A percentile compares a stretch with the other conserved stretches of the same genome.
Conservation (phyloP, 23 tunicate species). For the Oikopleura dioica region DNA sequence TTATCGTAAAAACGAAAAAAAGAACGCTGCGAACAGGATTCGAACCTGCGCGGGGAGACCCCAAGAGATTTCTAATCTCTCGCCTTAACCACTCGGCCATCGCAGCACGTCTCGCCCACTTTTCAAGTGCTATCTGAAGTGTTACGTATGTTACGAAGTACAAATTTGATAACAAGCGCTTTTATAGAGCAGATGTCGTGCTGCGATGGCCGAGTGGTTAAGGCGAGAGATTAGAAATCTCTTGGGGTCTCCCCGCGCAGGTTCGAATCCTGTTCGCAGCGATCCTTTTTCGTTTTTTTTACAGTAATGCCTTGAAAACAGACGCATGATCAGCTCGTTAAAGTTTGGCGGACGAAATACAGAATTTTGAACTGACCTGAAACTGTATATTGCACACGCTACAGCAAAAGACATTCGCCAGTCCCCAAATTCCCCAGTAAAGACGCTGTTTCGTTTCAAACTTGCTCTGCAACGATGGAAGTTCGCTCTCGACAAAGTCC, state of each 20-base stretch:
- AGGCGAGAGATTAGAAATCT: conserved; percentile 97
- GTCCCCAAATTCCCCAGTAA: neutral
- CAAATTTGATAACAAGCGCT: too few relatives aligned
- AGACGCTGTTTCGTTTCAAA: neutral
- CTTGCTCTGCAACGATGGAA: neutral
- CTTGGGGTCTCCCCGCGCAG: conserved; percentile 98
- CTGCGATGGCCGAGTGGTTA: conserved; percentile 99
- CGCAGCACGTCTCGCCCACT: too few relatives aligned
- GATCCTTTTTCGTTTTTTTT: conserved; percentile 21
- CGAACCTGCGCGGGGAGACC: conserved; percentile 99
- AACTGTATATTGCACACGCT: neutral
- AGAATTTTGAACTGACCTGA: neutral
- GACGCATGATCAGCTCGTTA: too few relatives aligned
- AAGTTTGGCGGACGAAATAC: too few relatives aligned
- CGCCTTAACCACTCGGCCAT: conserved; percentile 99
- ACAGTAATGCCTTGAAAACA: too few relatives aligned
- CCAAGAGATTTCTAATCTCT: conserved; percentile 93
- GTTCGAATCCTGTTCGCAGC: conserved; percentile 98
- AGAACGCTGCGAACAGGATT: conserved; percentile 84
- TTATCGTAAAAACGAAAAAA: too few relatives aligned
- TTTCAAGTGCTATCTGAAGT: too few relatives aligned
- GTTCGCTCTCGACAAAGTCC: too few relatives aligned
- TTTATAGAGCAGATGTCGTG: too few relatives aligned
- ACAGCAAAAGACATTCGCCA: neutral
- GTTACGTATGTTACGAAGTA: too few relatives aligned